Percentiles rank a stretch among this genome's conserved stretches.
Conservation (phyloP, 2,797 vertebrate species). For the Leptatherina wallacei region DNA sequence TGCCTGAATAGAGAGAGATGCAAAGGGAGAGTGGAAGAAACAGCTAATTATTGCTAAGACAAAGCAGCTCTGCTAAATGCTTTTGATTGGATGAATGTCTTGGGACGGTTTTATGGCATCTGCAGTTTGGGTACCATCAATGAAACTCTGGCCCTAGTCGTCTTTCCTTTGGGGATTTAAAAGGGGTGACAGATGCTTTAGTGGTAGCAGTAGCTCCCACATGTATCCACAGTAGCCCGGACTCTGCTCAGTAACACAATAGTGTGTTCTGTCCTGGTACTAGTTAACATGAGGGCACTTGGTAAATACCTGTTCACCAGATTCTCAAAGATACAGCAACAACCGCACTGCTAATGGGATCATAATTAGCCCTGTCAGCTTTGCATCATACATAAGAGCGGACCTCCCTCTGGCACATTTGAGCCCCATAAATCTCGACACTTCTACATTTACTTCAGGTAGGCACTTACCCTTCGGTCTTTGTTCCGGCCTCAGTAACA, state of each 20-base stretch:
- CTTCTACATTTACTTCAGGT: slow-evolving; percentile 66
- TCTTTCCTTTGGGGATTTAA: slow-evolving; percentile 49
- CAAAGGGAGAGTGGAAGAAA: slow-evolving; percentile 71
- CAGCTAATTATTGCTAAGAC: slow-evolving; percentile 91
- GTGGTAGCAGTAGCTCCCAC: slow-evolving; percentile 45
- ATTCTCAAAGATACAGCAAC: slow-evolving; percentile 45
- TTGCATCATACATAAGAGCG: slow-evolving; percentile 62
- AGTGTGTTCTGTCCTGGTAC: slow-evolving; percentile 43
- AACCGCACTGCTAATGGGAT: slow-evolving; percentile 54
- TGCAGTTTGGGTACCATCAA: slow-evolving; percentile 72
- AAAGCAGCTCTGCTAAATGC: slow-evolving; percentile 85
- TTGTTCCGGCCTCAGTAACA: slow-evolving; percentile 71
- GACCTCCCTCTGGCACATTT: slow-evolving; percentile 49
- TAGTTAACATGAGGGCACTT: slow-evolving; percentile 50
- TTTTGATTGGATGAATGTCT: slow-evolving; percentile 86
- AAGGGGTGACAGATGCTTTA: slow-evolving; percentile 69
- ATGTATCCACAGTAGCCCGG: slow-evolving; percentile 11
- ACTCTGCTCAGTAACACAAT: slow-evolving; percentile 52
- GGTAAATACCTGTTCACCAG: slow-evolving; percentile 50
- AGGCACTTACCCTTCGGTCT: slow-evolving; percentile 58
- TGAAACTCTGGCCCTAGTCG: slow-evolving; percentile 57
- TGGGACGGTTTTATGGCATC: slow-evolving; percentile 84
- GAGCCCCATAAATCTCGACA: slow-evolving; percentile 72
- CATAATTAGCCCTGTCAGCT: slow-evolving; percentile 62
- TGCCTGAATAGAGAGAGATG: slow-evolving; percentile 83